Evolutionary conservation across 2,797 vertebrate species (phyloP).

Genomic region (Austrolebias charrua): DNA sequence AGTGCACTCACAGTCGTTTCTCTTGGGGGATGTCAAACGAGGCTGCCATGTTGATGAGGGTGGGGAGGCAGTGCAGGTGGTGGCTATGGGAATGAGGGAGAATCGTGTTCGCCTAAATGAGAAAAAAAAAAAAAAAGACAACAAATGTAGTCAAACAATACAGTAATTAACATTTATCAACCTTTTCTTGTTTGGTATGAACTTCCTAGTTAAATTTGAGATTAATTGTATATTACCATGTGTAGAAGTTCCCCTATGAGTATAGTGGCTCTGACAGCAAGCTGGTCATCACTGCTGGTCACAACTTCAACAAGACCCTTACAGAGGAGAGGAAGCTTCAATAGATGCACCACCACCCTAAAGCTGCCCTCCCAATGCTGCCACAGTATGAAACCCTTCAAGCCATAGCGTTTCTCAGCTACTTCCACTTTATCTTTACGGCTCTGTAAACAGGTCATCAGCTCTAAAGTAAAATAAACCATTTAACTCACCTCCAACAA

Average conservation of each 20-base stretch:
- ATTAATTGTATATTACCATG: conserved; percentile 80
- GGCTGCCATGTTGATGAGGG: conserved; percentile 97
- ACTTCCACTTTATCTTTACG: neutral
- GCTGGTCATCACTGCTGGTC: conserved; percentile 92
- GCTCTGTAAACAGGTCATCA: neutral
- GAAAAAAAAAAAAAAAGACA: conserved; percentile 12
- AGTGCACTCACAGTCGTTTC: conserved; percentile 88
- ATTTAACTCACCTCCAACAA: conserved; percentile 87
- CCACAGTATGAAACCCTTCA: neutral
- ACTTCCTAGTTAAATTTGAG: neutral
- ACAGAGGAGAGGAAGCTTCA: conserved; percentile 6
- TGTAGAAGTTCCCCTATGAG: conserved; percentile 93
- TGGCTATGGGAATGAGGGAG: conserved; percentile 98
- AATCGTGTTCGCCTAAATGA: conserved; percentile 92
- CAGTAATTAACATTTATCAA: neutral
- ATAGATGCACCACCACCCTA: neutral
- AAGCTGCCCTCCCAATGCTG: neutral
- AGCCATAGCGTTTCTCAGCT: neutral
- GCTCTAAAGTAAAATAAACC: neutral
- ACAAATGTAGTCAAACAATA: conserved; percentile 2
- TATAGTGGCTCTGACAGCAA: conserved; percentile 92
- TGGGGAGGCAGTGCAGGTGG: conserved; percentile 96
- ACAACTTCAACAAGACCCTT: conserved; percentile 97
- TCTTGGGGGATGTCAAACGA: conserved; percentile 96
- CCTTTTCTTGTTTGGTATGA: neutral